phyloP scores from a whole-genome alignment of 30 jellyfish, hydroid and myxozoan genomes.

The Sanderia malayensis region DNA sequence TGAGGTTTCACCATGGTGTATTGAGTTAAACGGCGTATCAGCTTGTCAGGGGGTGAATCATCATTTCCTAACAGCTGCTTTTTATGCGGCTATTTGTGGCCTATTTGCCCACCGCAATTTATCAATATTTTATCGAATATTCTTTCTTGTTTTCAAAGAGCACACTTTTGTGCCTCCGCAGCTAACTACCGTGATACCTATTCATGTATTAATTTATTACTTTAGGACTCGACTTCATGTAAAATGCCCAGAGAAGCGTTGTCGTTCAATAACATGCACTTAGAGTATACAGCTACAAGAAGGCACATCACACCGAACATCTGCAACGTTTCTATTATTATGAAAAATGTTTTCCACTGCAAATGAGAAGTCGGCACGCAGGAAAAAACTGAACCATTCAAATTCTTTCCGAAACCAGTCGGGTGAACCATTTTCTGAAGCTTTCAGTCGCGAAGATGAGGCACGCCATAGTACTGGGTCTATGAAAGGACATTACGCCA shows the following conservation, averaged over 20 bases:
- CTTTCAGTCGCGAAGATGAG: constrained; percentile 72
- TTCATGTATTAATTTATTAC: too few species aligned
- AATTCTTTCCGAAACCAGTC: constrained; percentile 56
- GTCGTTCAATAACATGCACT: not conserved
- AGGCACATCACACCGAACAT: not conserved
- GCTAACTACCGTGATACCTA: too few species aligned
- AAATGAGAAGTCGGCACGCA: constrained; percentile 39
- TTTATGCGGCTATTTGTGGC: too few species aligned
- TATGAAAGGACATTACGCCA: constrained; percentile 45
- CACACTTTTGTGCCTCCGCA: too few species aligned
- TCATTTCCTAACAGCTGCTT: too few species aligned
- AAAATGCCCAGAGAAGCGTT: not conserved
- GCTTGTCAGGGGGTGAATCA: too few species aligned
- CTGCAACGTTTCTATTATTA: not conserved
- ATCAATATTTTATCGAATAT: too few species aligned
- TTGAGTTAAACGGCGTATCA: too few species aligned
- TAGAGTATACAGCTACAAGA: not conserved
- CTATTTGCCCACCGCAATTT: too few species aligned
- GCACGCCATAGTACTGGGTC: constrained; percentile 90
- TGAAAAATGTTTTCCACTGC: constrained; percentile 21
- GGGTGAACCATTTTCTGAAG: constrained; percentile 21
- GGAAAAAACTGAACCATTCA: constrained; percentile 52
- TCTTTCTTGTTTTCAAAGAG: too few species aligned
- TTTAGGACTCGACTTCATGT: not conserved
- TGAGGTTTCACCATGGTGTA: too few species aligned